Evolutionary conservation across 2,797 vertebrate species (phyloP).

Genomic region (Coregonus sp.): DNA sequence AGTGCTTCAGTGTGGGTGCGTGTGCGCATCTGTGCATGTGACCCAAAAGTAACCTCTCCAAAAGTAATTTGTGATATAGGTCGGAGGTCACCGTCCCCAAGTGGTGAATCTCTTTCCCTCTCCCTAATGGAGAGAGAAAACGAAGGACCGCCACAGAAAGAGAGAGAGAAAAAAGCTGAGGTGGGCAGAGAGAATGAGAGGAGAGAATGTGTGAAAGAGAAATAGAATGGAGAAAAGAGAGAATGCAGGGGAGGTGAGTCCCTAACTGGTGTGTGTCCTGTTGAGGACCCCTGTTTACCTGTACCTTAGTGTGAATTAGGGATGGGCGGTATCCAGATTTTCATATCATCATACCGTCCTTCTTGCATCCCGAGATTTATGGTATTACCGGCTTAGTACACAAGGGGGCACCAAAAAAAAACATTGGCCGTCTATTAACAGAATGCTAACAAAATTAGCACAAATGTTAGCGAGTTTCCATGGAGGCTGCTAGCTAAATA

Average conservation of each 20-base stretch:
- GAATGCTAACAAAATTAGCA: too few relatives aligned
- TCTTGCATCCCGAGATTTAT: too few relatives aligned
- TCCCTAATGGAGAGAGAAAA: not conserved
- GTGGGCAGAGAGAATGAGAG: not conserved
- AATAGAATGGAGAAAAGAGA: constrained; percentile 7
- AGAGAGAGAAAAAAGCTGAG: not conserved
- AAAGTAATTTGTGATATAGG: not conserved
- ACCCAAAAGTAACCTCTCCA: not conserved
- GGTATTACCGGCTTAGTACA: too few relatives aligned
- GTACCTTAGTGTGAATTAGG: not conserved
- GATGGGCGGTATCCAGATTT: not conserved
- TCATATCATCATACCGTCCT: too few relatives aligned
- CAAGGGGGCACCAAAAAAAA: too few relatives aligned
- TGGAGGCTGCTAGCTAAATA: too few relatives aligned
- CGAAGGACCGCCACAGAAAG: not conserved
- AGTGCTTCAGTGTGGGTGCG: not conserved
- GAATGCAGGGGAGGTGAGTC: not conserved
- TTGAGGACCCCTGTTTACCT: not conserved
- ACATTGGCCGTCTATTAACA: too few relatives aligned
- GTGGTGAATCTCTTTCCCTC: not conserved
- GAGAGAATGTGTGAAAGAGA: not conserved
- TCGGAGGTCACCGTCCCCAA: not conserved
- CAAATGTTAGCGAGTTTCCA: too few relatives aligned
- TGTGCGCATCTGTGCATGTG: not conserved
- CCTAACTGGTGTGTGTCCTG: not conserved